phyloP scores from a whole-genome alignment of 1,140 invertebrate species.

The Cryptotermes secundus region DNA sequence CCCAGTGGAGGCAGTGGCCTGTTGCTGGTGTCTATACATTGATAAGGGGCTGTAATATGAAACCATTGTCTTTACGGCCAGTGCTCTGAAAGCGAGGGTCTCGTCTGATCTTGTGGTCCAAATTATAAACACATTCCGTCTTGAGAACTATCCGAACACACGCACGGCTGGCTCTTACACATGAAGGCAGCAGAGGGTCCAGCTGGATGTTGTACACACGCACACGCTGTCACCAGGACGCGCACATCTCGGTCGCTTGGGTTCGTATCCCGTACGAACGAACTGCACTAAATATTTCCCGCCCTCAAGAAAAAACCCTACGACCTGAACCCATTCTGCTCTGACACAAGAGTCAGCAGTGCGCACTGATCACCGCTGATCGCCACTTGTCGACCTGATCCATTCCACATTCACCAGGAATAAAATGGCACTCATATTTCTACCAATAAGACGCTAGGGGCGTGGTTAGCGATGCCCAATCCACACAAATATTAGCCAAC shows the following conservation, averaged over 20 bases:
- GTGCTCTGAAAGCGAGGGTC: no score
- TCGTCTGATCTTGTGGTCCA: neutral
- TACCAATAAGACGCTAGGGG: neutral
- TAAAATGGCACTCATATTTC: neutral
- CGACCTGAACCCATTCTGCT: no score
- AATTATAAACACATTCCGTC: neutral
- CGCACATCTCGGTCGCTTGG: neutral
- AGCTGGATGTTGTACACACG: no score
- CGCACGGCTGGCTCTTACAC: no score
- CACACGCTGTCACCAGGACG: neutral
- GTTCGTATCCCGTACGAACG: neutral
- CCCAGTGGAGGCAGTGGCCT: conserved; percentile 23
- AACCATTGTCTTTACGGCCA: conserved; percentile 48
- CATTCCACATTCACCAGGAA: neutral
- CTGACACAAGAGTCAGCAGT: neutral
- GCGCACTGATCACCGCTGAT: neutral
- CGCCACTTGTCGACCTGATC: neutral
- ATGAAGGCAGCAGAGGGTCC: no score
- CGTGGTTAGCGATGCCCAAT: neutral
- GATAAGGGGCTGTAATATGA: conserved; percentile 58
- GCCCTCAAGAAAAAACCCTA: no score
- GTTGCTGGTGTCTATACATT: conserved; percentile 54
- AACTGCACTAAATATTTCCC: no score
- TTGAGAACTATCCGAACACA: neutral
- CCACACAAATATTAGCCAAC: neutral